Evolutionary conservation across 2,113 vertebrate species (phyloP).

Genomic region (Oreochromis spilurus): DNA sequence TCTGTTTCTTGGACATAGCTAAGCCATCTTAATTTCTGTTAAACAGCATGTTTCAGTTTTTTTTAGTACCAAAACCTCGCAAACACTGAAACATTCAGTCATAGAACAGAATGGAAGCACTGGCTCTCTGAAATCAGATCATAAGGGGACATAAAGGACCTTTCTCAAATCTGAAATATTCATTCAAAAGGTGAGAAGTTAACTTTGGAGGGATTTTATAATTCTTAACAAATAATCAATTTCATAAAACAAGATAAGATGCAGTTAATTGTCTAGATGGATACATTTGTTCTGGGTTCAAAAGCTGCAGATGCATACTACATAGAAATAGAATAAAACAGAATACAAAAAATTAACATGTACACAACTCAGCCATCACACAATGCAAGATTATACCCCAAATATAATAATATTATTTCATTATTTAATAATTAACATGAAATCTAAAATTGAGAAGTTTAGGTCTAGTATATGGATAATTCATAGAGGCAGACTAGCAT

Average conservation of each 20-base stretch:
- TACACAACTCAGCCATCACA: background rate
- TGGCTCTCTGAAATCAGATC: background rate
- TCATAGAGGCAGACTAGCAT: background rate
- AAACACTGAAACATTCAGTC: background rate
- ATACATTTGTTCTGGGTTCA: background rate
- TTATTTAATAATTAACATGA: background rate
- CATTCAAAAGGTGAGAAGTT: background rate
- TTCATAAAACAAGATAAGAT: background rate
- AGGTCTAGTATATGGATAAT: background rate
- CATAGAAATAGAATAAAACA: background rate
- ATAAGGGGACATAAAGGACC: background rate
- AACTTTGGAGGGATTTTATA: background rate
- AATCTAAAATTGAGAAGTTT: background rate
- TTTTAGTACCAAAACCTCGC: background rate
- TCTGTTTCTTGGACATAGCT: background rate
- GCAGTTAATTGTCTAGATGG: background rate
- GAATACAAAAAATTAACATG: background rate
- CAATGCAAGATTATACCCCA: background rate
- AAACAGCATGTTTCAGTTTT: rapidly evolving
- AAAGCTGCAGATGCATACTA: background rate
- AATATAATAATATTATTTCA: background rate
- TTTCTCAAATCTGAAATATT: background rate
- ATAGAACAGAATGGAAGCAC: background rate
- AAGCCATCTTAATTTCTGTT: background rate
- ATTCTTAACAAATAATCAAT: background rate